A percentile compares a stretch with the other conserved stretches of the same genome.
Conservation (phyloP, 2,888 invertebrate genomes). For the Acanthosoma haemorrhoidale region DNA sequence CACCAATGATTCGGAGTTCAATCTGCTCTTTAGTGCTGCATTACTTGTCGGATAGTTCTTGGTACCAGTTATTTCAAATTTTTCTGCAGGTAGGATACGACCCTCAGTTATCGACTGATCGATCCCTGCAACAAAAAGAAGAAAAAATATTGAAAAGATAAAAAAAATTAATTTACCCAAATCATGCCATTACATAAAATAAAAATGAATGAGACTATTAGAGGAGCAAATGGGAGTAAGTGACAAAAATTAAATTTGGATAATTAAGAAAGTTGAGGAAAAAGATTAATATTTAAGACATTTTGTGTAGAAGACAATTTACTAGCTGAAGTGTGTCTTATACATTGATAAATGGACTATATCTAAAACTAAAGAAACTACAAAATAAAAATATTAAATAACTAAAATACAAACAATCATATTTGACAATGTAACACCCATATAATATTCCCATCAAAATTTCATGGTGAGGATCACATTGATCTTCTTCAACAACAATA, state of each 20-base stretch:
- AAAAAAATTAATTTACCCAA: too few species aligned
- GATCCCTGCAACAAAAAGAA: not conserved
- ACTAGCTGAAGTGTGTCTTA: too few species aligned
- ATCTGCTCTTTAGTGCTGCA: not conserved
- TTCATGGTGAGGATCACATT: not conserved
- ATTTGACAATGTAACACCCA: constrained; percentile 17
- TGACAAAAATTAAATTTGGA: too few species aligned
- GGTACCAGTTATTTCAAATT: constrained; percentile 21
- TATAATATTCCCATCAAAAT: constrained; percentile 11
- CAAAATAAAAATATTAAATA: not conserved
- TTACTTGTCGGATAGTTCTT: not conserved
- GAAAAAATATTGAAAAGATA: too few species aligned
- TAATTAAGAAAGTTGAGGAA: too few species aligned
- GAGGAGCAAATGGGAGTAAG: too few species aligned
- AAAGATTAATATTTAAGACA: too few species aligned
- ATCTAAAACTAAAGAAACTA: too few species aligned
- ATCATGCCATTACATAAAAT: too few species aligned
- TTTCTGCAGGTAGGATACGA: not conserved
- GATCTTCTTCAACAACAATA: constrained; percentile 10
- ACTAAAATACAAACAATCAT: not conserved
- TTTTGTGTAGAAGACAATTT: too few species aligned
- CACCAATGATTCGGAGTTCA: not conserved
- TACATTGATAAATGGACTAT: too few species aligned
- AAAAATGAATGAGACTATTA: too few species aligned
- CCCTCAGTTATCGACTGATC: not conserved